phyloP scores from a whole-genome alignment of 2,888 invertebrate genomes.

The Beris morrisii region DNA sequence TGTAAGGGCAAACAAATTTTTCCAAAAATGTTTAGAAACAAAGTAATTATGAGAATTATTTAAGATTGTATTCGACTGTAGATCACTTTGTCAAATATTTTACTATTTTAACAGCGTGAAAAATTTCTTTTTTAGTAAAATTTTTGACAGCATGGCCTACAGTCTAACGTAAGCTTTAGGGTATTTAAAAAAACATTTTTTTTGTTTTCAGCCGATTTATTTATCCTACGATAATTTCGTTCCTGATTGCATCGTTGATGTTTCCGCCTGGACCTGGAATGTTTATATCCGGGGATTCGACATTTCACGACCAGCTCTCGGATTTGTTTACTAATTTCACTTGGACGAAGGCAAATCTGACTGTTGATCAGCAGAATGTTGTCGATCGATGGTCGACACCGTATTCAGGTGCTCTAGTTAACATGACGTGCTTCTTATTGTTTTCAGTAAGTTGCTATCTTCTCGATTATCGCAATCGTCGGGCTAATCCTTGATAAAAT shows the following conservation, averaged over 20 bases:
- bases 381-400: constrained; percentile 86
- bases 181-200: too few relatives aligned
- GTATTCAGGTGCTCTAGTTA: constrained; percentile 80
- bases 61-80: too few relatives aligned
- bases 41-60: too few relatives aligned
- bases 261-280: constrained; percentile 93
- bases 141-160: too few relatives aligned
- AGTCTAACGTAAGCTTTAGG: too few relatives aligned
- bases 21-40: constrained; percentile 89
- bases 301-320: constrained; percentile 75
- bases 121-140: too few relatives aligned
- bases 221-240: constrained; percentile 89
- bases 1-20: constrained; percentile 86
- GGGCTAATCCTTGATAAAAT: not conserved
- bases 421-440: constrained; percentile 77
- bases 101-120: too few relatives aligned
- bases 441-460: constrained; percentile 70
- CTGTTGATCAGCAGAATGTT: constrained; percentile 80
- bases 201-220: constrained; percentile 76
- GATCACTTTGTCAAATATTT: too few relatives aligned
- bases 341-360: constrained; percentile 80
- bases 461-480: too few relatives aligned
- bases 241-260: constrained; percentile 78
- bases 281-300: constrained; percentile 81
- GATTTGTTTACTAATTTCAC: constrained; percentile 94